phyloP scores from a whole-genome alignment of 2,113 vertebrate species.

The Pachycephala philippinensis region DNA sequence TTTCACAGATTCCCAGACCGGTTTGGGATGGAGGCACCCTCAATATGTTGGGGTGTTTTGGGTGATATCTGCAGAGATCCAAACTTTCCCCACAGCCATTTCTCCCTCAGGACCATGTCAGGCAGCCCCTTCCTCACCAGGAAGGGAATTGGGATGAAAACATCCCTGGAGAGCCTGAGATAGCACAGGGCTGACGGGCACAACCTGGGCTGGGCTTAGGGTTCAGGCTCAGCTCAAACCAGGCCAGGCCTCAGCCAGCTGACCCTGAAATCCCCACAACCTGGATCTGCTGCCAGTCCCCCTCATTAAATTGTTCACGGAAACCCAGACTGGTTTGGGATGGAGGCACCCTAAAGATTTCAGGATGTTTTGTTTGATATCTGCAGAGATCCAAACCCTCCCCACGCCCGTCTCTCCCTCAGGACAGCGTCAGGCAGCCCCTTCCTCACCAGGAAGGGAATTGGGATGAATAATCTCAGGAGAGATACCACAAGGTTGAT shows the following conservation, averaged over 20 bases:
- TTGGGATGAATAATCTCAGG: neutral
- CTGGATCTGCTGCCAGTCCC: neutral
- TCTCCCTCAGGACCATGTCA: neutral
- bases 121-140: neutral
- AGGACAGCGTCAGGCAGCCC: neutral
- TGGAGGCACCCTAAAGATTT: too few relatives aligned
- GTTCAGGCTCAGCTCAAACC: neutral
- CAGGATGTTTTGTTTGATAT: neutral
- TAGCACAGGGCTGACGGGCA: too few relatives aligned
- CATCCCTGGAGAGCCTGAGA: neutral
- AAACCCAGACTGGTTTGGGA: neutral
- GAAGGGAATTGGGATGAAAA: conserved; percentile 4
- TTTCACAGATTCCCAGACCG: too few relatives aligned
- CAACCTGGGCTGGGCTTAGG: too few relatives aligned
- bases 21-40: neutral
- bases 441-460: conserved; percentile 5
- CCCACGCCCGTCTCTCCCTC: neutral
- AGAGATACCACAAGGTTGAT: neutral
- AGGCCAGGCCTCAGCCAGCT: neutral
- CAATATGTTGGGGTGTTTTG: neutral
- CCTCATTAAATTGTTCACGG: too few relatives aligned
- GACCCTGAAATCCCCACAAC: too few relatives aligned
- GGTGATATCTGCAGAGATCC: neutral
- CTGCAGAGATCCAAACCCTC: neutral
- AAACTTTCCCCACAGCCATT: neutral